phyloP scores from a whole-genome alignment of 2,797 vertebrate species.

The Ceyx erithaca region DNA sequence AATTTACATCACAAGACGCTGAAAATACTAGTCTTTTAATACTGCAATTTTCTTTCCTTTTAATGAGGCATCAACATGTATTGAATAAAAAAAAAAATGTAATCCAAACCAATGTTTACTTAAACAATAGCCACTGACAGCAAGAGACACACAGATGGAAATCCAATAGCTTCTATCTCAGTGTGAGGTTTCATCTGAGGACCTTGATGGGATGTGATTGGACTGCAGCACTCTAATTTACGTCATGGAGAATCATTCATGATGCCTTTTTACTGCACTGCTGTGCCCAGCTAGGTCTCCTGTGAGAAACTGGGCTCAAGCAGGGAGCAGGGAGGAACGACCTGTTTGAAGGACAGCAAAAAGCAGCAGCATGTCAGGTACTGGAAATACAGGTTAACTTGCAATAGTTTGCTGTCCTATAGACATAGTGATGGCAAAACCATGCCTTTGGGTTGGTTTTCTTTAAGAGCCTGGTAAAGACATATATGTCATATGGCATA shows the following conservation, averaged over 20 bases:
- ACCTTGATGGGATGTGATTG: constrained; percentile 46
- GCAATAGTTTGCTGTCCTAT: neutral
- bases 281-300: constrained; percentile 48
- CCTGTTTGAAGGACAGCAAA: constrained; percentile 44
- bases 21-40: constrained; percentile 83
- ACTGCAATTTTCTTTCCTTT: constrained; percentile 78
- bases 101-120: constrained; percentile 76
- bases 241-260: constrained; percentile 52
- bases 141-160: constrained; percentile 70
- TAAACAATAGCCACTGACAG: constrained; percentile 78
- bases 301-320: constrained; percentile 54
- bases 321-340: constrained; percentile 23
- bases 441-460: neutral
- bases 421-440: neutral
- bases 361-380: constrained; percentile 42
- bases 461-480: neutral
- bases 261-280: constrained; percentile 42
- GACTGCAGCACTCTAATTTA: constrained; percentile 60
- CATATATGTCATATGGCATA: neutral
- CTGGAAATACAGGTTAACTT: neutral
- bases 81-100: constrained; percentile 59
- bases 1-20: constrained; percentile 81
- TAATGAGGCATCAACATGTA: constrained; percentile 74
- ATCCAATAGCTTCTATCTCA: constrained; percentile 52
- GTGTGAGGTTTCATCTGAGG: constrained; percentile 46